phyloP scores from a whole-genome alignment of 2,888 invertebrate genomes.

The Zelleria hepariella region DNA sequence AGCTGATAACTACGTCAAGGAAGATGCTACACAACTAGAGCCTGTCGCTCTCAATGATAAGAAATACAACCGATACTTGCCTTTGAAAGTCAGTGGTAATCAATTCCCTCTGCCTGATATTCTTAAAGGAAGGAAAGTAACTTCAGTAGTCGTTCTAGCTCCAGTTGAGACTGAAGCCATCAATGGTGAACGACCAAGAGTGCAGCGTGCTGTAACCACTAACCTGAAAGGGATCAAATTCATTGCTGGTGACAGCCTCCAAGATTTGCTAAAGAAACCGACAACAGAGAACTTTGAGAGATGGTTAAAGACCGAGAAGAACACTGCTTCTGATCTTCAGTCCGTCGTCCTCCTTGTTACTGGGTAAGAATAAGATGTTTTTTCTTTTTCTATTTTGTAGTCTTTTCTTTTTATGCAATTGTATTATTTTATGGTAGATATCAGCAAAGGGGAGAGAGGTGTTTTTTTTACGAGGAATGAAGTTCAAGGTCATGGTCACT shows the following conservation, averaged over 20 bases:
- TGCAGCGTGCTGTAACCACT: conserved; percentile 66
- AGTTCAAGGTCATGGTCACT: no score
- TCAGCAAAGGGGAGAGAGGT: neutral
- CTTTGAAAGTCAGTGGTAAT: conserved; percentile 86
- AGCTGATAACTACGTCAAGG: conserved; percentile 79
- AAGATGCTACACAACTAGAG: conserved; percentile 80
- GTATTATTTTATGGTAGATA: no score
- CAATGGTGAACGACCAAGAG: conserved; percentile 55
- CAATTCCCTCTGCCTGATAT: conserved; percentile 88
- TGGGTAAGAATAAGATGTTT: conserved; percentile 70
- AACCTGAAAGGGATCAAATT: conserved; percentile 80
- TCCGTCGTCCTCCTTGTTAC: conserved; percentile 86
- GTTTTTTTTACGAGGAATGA: no score
- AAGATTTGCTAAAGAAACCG: conserved; percentile 81
- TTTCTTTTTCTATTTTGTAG: conserved; percentile 1
- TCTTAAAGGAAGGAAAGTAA: conserved; percentile 81
- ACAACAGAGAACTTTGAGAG: conserved; percentile 82
- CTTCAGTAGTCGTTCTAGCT: conserved; percentile 88
- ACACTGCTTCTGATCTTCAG: conserved; percentile 81
- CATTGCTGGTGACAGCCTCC: conserved; percentile 81
- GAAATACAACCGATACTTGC: conserved; percentile 86
- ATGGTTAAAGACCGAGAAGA: conserved; percentile 85
- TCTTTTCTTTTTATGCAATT: neutral
- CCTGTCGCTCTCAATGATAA: conserved; percentile 81
- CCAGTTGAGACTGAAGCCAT: conserved; percentile 82